These are phyloP conservation scores for Ricordea florida DNA, from an alignment of 92 coral and sea anemone genomes.

Conservation along the genomic window DNA sequence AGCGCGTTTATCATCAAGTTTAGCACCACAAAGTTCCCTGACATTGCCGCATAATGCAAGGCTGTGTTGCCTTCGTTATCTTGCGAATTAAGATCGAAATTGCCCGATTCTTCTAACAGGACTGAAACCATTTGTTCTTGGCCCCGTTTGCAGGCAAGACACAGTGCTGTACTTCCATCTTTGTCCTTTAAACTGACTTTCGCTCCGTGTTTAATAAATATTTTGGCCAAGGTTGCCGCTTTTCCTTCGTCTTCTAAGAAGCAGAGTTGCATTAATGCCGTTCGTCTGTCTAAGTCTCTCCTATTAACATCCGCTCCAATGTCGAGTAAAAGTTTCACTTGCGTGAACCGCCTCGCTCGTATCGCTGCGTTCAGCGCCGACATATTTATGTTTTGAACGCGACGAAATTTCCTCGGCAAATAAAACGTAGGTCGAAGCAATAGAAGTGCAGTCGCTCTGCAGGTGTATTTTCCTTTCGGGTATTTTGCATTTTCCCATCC, in stretches of 20 bases:
- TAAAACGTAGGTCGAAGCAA: neutral
- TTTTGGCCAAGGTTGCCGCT: constrained; percentile 76
- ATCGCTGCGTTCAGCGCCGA: constrained; percentile 75
- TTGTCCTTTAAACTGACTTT: constrained; percentile 67
- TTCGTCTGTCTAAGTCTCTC: constrained; percentile 52
- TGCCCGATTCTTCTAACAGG: constrained; percentile 66
- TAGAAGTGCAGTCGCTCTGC: neutral
- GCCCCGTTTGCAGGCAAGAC: constrained; percentile 72
- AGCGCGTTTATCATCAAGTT: constrained; percentile 62
- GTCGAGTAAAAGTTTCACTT: constrained; percentile 75
- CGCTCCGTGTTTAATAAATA: constrained; percentile 71
- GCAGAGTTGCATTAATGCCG: constrained; percentile 81
- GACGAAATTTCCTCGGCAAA: constrained; percentile 11
- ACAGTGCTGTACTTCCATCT: constrained; percentile 75
- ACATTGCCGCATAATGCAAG: constrained; percentile 71
- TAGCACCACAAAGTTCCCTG: constrained; percentile 79
- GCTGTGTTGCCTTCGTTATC: constrained; percentile 85
- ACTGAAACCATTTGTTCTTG: constrained; percentile 82
- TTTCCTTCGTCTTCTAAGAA: constrained; percentile 77
- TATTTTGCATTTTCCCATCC: constrained; percentile 37
- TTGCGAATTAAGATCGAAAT: constrained; percentile 73
- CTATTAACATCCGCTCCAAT: constrained; percentile 74
- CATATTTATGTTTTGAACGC: constrained; percentile 49
- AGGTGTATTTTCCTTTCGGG: constrained; percentile 23
- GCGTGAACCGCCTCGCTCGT: constrained; percentile 61